A percentile compares a stretch with the other conserved stretches of the same genome.
Evolutionary conservation across 1,140 invertebrate species (phyloP).

Genomic region (Hetaerina americana): DNA sequence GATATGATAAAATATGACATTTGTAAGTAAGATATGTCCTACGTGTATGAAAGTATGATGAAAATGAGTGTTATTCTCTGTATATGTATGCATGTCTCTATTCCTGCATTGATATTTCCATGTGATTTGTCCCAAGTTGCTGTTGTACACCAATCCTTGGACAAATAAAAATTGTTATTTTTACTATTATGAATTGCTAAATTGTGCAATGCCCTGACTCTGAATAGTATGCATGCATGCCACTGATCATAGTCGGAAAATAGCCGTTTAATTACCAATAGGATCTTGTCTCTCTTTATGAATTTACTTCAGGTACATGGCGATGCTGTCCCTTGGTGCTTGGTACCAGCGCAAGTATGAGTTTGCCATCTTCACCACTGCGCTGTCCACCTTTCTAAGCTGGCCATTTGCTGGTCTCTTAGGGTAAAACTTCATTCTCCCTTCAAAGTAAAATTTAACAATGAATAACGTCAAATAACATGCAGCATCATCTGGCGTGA

Average conservation of each 20-base stretch:
- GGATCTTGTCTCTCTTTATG: neutral
- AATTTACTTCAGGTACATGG: constrained; percentile 42
- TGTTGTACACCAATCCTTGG: neutral
- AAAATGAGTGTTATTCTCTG: too few relatives aligned
- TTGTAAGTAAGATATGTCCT: too few relatives aligned
- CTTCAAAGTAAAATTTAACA: too few relatives aligned
- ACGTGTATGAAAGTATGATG: too few relatives aligned
- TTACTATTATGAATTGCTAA: constrained; percentile 7
- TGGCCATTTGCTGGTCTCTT: constrained; percentile 89
- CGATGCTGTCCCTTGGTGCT: constrained; percentile 63
- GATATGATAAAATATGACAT: too few relatives aligned
- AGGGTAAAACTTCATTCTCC: constrained; percentile 36
- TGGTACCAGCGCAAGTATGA: constrained; percentile 72
- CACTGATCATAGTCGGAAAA: neutral
- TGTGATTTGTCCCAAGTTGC: neutral
- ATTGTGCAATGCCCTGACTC: constrained; percentile 3
- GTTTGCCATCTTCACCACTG: constrained; percentile 70
- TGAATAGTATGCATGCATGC: too few relatives aligned
- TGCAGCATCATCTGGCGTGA: too few relatives aligned
- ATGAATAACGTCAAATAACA: too few relatives aligned
- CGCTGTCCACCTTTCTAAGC: constrained; percentile 59
- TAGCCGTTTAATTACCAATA: constrained; percentile 1
- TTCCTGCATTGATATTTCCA: neutral
- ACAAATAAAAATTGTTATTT: constrained; percentile 10
- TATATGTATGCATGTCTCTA: too few relatives aligned